Evolutionary conservation across 2,888 invertebrate species (phyloP).

Genomic region (Gryllus longicercus): DNA sequence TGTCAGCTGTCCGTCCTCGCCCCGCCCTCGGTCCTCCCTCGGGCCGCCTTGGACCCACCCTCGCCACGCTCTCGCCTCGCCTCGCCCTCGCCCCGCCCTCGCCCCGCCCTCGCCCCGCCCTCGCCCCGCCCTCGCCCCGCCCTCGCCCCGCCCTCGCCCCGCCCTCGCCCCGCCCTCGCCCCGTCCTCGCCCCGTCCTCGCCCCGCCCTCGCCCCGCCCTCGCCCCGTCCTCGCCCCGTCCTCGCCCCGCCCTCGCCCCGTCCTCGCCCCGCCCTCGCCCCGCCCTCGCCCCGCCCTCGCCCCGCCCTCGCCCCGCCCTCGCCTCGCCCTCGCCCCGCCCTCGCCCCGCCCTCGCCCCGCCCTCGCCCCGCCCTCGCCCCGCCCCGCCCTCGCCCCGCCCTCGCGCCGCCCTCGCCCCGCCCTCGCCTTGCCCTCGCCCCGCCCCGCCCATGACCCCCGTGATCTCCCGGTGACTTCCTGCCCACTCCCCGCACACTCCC

Average conservation of each 20-base stretch:
- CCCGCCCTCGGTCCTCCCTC: background rate
- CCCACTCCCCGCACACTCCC: too few relatives aligned
- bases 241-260: background rate
- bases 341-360: background rate
- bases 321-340: background rate
- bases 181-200: background rate
- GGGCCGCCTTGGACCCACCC: background rate
- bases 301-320: background rate
- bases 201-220: background rate
- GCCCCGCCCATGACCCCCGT: too few relatives aligned
- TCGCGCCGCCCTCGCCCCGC: background rate
- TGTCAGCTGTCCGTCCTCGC: background rate
- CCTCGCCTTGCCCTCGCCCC: background rate
- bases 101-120: background rate
- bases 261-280: background rate
- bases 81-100: background rate
- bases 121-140: background rate
- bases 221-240: background rate
- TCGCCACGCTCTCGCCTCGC: background rate
- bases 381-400: background rate
- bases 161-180: background rate
- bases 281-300: background rate
- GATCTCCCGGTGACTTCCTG: too few relatives aligned
- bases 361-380: background rate
- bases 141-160: background rate